These are phyloP conservation scores for Caenorhabditis sp. DNA, from an alignment of 2,888 invertebrate genomes.

Conservation along the genomic window DNA sequence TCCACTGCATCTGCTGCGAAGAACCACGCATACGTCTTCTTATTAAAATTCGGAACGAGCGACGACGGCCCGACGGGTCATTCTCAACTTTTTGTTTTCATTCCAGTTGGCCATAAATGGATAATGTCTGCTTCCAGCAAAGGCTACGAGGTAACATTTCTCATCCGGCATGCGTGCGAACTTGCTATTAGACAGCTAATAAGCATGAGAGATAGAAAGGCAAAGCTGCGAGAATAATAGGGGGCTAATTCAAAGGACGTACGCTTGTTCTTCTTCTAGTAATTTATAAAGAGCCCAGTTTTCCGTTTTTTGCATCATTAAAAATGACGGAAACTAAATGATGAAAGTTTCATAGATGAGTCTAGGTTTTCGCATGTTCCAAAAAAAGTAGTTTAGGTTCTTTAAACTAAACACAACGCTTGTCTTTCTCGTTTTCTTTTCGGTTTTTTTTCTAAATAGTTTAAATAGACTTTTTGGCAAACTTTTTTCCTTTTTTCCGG, in stretches of 20 bases:
- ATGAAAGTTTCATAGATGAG: neutral
- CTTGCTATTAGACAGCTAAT: constrained; percentile 45
- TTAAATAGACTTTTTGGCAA: too few relatives aligned
- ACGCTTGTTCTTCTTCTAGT: constrained; percentile 5
- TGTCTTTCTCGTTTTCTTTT: too few relatives aligned
- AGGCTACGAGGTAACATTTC: constrained; percentile 53
- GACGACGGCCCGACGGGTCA: constrained; percentile 52
- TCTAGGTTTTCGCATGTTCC: constrained; percentile 9
- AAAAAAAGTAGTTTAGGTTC: constrained; percentile 1
- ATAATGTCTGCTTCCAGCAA: constrained; percentile 67
- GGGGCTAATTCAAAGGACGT: neutral
- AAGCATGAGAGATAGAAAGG: constrained; percentile 32
- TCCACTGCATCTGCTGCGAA: constrained; percentile 36
- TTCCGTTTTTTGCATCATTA: neutral
- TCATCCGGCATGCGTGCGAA: constrained; percentile 9
- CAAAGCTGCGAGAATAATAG: constrained; percentile 22
- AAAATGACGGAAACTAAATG: neutral
- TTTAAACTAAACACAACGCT: too few relatives aligned
- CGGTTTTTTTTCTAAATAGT: too few relatives aligned
- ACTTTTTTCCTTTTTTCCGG: too few relatives aligned
- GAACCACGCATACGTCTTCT: constrained; percentile 56
- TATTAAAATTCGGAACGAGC: constrained; percentile 61
- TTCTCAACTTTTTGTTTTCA: constrained; percentile 45
- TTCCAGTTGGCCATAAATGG: constrained; percentile 54
- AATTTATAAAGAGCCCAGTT: neutral